phyloP scores from a whole-genome alignment of 2,888 invertebrate genomes.

The Panopea generosa region DNA sequence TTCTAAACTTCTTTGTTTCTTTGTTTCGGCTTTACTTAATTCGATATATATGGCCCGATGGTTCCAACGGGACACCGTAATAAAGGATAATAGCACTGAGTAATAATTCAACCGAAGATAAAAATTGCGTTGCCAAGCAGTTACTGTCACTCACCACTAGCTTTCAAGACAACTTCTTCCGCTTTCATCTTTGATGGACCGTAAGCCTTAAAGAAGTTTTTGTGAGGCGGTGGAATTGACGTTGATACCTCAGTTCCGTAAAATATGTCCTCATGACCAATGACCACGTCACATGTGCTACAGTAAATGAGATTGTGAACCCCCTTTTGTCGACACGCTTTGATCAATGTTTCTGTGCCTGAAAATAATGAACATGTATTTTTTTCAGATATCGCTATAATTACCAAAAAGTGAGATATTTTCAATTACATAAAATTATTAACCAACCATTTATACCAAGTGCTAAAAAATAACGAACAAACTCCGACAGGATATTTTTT shows the following conservation, averaged over 20 bases:
- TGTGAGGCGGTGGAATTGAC: constrained; percentile 7
- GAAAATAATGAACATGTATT: too few species aligned
- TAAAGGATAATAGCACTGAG: too few species aligned
- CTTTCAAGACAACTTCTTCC: constrained; percentile 87
- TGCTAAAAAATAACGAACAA: too few species aligned
- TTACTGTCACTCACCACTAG: constrained; percentile 83
- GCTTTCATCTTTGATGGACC: constrained; percentile 88
- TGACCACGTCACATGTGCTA: constrained; percentile 87
- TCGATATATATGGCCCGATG: too few species aligned
- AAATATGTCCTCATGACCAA: constrained; percentile 76
- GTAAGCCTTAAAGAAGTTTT: constrained; percentile 87
- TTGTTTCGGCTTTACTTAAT: too few species aligned
- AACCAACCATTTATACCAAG: too few species aligned
- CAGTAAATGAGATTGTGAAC: constrained; percentile 87
- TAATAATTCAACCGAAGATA: too few species aligned
- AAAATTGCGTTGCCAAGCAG: background rate
- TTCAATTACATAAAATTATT: too few species aligned
- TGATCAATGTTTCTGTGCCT: constrained; percentile 88
- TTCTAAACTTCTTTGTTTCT: too few species aligned
- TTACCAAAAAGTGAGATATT: background rate
- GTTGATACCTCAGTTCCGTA: constrained; percentile 75
- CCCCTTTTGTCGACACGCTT: constrained; percentile 86
- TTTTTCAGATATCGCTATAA: too few species aligned
- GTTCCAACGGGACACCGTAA: too few species aligned
- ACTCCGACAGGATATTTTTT: too few species aligned